Percentiles rank a stretch among this genome's conserved stretches.
These are phyloP conservation scores for Lampris megalopsis DNA, from an alignment of 2,113 vertebrate genomes.

Conservation along the genomic window DNA sequence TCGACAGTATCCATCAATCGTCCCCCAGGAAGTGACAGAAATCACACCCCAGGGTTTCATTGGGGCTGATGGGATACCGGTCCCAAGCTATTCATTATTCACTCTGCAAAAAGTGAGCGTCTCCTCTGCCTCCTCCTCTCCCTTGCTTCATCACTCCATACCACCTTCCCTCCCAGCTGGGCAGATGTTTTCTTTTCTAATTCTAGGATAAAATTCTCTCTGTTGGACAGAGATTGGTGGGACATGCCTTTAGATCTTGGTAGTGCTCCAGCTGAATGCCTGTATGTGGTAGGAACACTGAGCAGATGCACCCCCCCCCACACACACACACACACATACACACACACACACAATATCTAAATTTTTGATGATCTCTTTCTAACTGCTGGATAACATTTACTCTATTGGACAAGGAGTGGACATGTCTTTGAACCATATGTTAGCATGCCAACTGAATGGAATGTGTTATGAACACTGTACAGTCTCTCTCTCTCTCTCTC, in stretches of 20 bases:
- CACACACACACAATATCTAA: not conserved
- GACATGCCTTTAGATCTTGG: not conserved
- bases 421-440: not conserved
- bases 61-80: slow-evolving; percentile 78
- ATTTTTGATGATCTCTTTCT: not conserved
- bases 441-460: slow-evolving; percentile 13
- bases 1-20: slow-evolving; percentile 85
- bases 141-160: slow-evolving; percentile 20
- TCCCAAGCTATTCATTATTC: slow-evolving; percentile 62
- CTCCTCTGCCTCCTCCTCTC: not conserved
- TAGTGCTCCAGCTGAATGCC: slow-evolving; percentile 1
- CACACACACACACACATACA: too few relatives aligned
- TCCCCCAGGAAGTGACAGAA: slow-evolving; percentile 88
- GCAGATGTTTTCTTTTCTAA: slow-evolving; percentile 54
- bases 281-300: slow-evolving; percentile 10
- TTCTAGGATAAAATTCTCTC: slow-evolving; percentile 18
- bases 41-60: slow-evolving; percentile 79
- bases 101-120: too few relatives aligned
- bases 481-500: slow-evolving; percentile 4
- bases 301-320: not conserved
- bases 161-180: slow-evolving; percentile 31
- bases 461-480: slow-evolving; percentile 21
- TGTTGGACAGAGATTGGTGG: not conserved
- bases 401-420: slow-evolving; percentile 3
- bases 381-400: not conserved